A percentile compares a stretch with the other conserved stretches of the same genome.
Conservation (phyloP, 2,797 vertebrate genomes). For the Tolypeutes matacus region DNA sequence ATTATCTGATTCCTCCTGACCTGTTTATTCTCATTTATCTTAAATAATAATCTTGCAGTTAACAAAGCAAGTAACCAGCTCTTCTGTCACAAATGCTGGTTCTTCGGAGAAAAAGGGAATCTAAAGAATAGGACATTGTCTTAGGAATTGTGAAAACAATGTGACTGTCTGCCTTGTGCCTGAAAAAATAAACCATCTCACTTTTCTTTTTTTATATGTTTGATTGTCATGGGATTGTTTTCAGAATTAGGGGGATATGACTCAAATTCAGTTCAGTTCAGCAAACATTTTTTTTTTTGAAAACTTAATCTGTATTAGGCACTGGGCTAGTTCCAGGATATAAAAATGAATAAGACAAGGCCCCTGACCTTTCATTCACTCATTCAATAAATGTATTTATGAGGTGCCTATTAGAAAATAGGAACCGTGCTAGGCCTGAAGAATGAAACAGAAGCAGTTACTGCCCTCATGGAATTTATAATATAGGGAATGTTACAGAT, state of each 20-base stretch:
- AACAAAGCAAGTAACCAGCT: conserved; percentile 28
- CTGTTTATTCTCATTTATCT: conserved; percentile 45
- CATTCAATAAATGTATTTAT: conserved; percentile 39
- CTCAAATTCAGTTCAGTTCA: conserved; percentile 57
- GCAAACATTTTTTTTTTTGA: background rate
- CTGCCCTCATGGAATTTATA: background rate
- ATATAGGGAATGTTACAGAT: background rate
- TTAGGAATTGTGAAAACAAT: conserved; percentile 24
- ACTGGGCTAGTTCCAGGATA: background rate
- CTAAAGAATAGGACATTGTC: conserved; percentile 58
- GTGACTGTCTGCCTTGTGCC: background rate
- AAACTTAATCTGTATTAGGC: background rate
- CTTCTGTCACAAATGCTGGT: background rate
- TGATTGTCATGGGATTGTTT: conserved; percentile 37
- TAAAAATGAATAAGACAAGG: conserved; percentile 8
- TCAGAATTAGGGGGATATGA: conserved; percentile 40
- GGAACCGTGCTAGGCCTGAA: background rate
- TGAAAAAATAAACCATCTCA: conserved; percentile 24
- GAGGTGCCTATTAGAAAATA: background rate
- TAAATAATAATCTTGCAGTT: conserved; percentile 56
- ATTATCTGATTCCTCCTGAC: background rate
- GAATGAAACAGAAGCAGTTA: conserved; percentile 24
- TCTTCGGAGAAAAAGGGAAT: background rate
- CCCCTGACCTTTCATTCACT: background rate
- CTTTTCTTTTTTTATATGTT: conserved; percentile 21